phyloP scores from a whole-genome alignment of 1,140 invertebrate genomes.

The Neodiprion pinetum region DNA sequence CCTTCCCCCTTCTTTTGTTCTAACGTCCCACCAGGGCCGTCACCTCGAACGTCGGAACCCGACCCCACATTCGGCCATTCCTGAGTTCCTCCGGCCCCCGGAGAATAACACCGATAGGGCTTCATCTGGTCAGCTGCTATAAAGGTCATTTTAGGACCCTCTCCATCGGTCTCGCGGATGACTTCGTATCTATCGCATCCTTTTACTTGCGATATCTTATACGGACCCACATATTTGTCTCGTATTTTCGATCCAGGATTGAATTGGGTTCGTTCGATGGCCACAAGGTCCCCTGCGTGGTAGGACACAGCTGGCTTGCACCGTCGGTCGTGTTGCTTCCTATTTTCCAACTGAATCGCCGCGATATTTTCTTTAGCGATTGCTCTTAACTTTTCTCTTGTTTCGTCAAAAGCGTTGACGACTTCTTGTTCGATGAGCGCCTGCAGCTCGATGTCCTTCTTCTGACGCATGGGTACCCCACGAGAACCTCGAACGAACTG shows the following conservation, averaged over 20 bases:
- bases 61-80: neutral
- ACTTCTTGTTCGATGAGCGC: no score
- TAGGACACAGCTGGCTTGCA: no score
- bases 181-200: constrained; percentile 35
- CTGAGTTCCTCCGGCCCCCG: neutral
- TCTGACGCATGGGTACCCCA: constrained; percentile 20
- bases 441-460: no score
- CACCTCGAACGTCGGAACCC: no score
- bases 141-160: constrained; percentile 32
- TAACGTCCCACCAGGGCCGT: no score
- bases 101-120: constrained; percentile 25
- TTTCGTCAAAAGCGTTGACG: no score
- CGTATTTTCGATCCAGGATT: constrained; percentile 40
- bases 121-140: constrained; percentile 41
- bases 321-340: no score
- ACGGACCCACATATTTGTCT: constrained; percentile 47
- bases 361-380: no score
- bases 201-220: constrained; percentile 36
- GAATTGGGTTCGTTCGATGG: constrained; percentile 49
- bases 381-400: no score
- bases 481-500: constrained; percentile 45
- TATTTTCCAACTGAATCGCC: no score
- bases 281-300: constrained; percentile 43
- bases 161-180: constrained; percentile 27
- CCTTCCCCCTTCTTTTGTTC: no score